Conservation (phyloP, 2,888 invertebrate species). For the Cerastis leucographa region DNA sequence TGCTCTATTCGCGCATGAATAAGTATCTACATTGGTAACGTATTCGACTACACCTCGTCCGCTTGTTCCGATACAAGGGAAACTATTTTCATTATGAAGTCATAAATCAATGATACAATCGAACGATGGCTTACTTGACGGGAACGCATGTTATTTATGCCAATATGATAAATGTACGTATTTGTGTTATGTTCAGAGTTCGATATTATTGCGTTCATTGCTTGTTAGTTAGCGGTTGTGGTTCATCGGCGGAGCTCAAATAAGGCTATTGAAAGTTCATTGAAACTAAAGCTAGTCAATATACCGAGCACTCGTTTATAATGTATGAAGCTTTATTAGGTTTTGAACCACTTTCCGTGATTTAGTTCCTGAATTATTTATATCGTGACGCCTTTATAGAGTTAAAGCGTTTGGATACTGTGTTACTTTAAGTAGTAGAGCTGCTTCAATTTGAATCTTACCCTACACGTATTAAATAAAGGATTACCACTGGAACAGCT, state of each 20-base stretch:
- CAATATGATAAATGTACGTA: slow-evolving; percentile 82
- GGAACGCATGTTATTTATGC: slow-evolving; percentile 84
- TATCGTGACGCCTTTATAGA: not conserved
- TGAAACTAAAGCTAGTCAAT: slow-evolving; percentile 38
- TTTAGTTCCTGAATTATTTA: slow-evolving; percentile 44
- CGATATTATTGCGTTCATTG: slow-evolving; percentile 65
- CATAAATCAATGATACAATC: slow-evolving; percentile 88
- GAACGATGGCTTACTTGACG: slow-evolving; percentile 83
- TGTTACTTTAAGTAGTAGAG: not conserved
- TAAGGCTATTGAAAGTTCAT: slow-evolving; percentile 40
- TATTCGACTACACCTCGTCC: slow-evolving; percentile 69
- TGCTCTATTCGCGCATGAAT: slow-evolving; percentile 72
- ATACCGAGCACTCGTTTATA: slow-evolving; percentile 41
- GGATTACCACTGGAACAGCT: not conserved
- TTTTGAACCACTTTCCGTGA: slow-evolving; percentile 40
- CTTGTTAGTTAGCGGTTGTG: slow-evolving; percentile 50
- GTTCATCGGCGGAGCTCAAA: slow-evolving; percentile 36
- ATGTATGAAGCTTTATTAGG: slow-evolving; percentile 47
- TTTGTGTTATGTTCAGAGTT: slow-evolving; percentile 68
- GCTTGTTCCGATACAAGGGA: slow-evolving; percentile 74
- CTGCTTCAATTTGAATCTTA: slow-evolving; percentile 2
- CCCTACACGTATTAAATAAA: not conserved
- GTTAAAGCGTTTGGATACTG: not conserved
- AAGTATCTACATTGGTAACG: slow-evolving; percentile 71
- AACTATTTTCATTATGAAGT: slow-evolving; percentile 88